phyloP scores from a whole-genome alignment of 2,113 vertebrate genomes.

The Epinephelus lanceolatus region DNA sequence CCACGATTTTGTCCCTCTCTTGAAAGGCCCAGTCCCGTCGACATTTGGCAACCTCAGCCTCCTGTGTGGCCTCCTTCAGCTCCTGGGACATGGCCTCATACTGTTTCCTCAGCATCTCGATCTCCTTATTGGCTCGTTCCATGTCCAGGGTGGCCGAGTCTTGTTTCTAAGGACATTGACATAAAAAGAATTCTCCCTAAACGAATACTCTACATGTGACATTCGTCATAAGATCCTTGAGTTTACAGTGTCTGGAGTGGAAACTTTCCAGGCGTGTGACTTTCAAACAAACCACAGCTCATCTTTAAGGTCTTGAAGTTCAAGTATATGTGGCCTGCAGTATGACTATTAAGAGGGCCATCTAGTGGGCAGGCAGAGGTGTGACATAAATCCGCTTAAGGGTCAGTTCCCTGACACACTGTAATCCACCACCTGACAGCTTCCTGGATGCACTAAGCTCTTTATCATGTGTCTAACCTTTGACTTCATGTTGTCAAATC shows the following conservation, averaged over 20 bases:
- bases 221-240: not conserved
- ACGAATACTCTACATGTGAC: not conserved
- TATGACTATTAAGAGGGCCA: slow-evolving; percentile 11
- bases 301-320: not conserved
- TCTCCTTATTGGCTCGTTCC: slow-evolving; percentile 96
- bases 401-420: slow-evolving; percentile 15
- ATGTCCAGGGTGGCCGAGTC: slow-evolving; percentile 95
- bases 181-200: not conserved
- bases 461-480: slow-evolving; percentile 37
- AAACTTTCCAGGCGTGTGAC: not conserved
- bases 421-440: slow-evolving; percentile 48
- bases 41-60: slow-evolving; percentile 97
- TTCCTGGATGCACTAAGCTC: slow-evolving; percentile 13
- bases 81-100: slow-evolving; percentile 97
- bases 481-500: slow-evolving; percentile 18
- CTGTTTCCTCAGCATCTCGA: slow-evolving; percentile 95
- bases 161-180: slow-evolving; percentile 88
- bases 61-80: slow-evolving; percentile 95
- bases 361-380: slow-evolving; percentile 35
- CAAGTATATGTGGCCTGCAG: not conserved
- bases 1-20: slow-evolving; percentile 98
- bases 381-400: slow-evolving; percentile 21
- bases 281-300: slow-evolving; percentile 5
- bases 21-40: slow-evolving; percentile 98
- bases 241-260: too few species aligned